Percentiles rank a stretch among this genome's conserved stretches.
Evolutionary conservation across 2,797 vertebrate species (phyloP).

Genomic region (Pithecia hirsuta): DNA sequence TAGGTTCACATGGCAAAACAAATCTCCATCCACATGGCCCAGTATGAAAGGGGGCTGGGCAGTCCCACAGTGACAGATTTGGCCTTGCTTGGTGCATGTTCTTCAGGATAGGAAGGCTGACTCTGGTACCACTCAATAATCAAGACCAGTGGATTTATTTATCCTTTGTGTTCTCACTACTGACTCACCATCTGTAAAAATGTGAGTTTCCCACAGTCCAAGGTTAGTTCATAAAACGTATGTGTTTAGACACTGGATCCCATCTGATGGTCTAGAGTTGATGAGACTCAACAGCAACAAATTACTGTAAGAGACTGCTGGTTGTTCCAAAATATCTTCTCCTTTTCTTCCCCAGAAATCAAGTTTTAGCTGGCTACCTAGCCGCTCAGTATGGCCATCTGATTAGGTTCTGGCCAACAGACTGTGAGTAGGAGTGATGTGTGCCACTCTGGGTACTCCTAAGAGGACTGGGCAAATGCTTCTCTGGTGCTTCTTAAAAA

Average conservation of each 20-base stretch:
- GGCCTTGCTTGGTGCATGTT: rapidly evolving
- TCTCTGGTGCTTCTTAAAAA: not conserved
- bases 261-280: not conserved
- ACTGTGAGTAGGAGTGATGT: not conserved
- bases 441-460: not conserved
- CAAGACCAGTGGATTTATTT: not conserved
- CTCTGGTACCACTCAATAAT: not conserved
- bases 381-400: not conserved
- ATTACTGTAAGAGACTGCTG: not conserved
- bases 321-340: not conserved
- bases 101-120: too few relatives aligned
- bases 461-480: not conserved
- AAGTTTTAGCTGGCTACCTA: not conserved
- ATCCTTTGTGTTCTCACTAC: too few relatives aligned
- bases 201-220: not conserved
- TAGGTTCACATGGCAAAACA: not conserved
- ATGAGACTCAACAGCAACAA: not conserved
- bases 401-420: not conserved
- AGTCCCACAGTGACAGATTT: rapidly evolving
- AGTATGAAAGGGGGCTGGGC: rapidly evolving
- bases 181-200: not conserved
- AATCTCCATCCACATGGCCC: not conserved
- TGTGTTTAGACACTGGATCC: not conserved
- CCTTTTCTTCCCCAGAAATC: not conserved
- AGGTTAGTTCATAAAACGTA: not conserved